Conservation (phyloP, 2,888 invertebrate genomes). For the Melinopterus prodromus region DNA sequence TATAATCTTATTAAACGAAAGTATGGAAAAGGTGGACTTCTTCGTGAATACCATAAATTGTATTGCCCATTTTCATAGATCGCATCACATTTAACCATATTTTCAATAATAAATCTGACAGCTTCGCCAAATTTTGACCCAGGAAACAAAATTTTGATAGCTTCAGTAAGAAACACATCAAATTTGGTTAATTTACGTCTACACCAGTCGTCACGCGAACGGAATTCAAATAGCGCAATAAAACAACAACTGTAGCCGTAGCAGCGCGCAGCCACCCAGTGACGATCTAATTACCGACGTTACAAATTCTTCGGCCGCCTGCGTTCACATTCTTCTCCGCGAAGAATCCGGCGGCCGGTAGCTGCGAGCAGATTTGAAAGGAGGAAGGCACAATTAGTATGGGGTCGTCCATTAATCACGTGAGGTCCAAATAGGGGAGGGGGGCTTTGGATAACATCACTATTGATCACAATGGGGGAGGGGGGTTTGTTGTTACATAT, state of each 20-base stretch:
- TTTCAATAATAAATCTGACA: too few relatives aligned
- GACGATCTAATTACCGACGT: background rate
- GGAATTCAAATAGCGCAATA: background rate
- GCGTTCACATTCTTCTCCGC: background rate
- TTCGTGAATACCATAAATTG: too few relatives aligned
- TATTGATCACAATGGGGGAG: too few relatives aligned
- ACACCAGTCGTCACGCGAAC: background rate
- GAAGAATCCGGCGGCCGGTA: background rate
- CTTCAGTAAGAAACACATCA: background rate
- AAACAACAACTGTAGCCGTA: background rate
- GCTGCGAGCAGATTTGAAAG: background rate
- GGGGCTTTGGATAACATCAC: too few relatives aligned
- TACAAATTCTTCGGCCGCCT: background rate
- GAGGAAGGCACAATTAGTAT: background rate
- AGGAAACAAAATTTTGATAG: background rate
- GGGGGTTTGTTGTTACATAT: too few relatives aligned
- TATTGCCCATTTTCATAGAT: too few relatives aligned
- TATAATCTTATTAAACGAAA: too few relatives aligned
- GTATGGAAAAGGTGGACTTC: too few relatives aligned
- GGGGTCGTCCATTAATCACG: too few relatives aligned
- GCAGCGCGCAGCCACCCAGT: background rate
- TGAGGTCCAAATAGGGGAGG: too few relatives aligned
- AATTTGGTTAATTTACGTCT: background rate
- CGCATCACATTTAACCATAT: too few relatives aligned
- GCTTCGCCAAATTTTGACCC: background rate